phyloP scores from a whole-genome alignment of 2,888 invertebrate species.

The Miltochrista miniata region DNA sequence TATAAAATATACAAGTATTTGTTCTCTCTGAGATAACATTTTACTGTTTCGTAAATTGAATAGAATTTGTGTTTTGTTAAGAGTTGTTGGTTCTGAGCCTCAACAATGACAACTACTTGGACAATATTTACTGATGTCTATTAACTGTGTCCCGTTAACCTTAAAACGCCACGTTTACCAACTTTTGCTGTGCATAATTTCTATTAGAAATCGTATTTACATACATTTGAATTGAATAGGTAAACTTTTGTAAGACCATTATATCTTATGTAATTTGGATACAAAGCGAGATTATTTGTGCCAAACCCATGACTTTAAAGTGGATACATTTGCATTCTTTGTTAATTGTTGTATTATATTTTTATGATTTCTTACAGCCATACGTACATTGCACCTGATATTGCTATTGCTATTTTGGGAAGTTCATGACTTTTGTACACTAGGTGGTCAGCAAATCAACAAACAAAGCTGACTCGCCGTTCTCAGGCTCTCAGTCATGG shows the following conservation, averaged over 20 bases:
- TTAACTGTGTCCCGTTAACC: constrained; percentile 22
- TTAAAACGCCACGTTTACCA: constrained; percentile 13
- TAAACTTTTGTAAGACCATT: neutral
- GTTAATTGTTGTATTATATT: too few species aligned
- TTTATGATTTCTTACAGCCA: neutral
- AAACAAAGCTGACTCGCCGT: too few species aligned
- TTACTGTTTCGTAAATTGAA: constrained; percentile 23
- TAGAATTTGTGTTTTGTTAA: constrained; percentile 13
- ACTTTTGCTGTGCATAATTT: constrained; percentile 15
- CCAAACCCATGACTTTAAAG: neutral
- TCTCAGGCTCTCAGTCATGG: too few species aligned
- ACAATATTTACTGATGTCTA: constrained; percentile 11
- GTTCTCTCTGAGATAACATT: constrained; percentile 13
- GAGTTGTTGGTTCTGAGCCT: constrained; percentile 13
- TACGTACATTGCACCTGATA: too few species aligned
- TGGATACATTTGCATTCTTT: neutral
- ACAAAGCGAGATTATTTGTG: neutral
- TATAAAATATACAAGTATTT: constrained; percentile 23
- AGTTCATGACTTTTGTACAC: too few species aligned
- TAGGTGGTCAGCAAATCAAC: too few species aligned
- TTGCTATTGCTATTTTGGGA: too few species aligned
- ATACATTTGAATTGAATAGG: constrained; percentile 11
- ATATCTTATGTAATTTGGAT: neutral
- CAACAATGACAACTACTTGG: constrained; percentile 17
- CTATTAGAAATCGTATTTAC: constrained; percentile 19